Evolutionary conservation across 37 sponge, comb jelly and placozoan genomes (phyloP).

Genomic region (Mnemiopsis leidyi): DNA sequence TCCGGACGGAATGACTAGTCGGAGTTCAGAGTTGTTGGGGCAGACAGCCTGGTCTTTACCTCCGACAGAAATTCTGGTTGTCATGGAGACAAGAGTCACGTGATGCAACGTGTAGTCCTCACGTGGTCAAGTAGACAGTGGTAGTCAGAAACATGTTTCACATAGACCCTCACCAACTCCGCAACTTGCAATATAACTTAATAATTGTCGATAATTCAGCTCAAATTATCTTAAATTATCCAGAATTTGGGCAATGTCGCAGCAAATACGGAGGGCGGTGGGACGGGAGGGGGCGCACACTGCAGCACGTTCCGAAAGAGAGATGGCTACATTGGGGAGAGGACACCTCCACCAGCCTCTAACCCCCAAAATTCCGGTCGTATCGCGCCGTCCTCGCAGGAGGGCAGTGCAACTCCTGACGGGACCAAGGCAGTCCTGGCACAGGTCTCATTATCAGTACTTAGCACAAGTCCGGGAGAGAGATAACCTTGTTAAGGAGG

Average conservation of each 20-base stretch:
- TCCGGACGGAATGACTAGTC: neutral
- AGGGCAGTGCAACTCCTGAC: neutral
- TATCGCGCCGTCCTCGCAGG: neutral
- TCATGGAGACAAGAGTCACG: too few relatives aligned
- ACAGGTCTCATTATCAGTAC: neutral
- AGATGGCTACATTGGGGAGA: neutral
- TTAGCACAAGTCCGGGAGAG: neutral
- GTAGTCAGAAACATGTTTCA: neutral
- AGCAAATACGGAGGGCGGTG: neutral
- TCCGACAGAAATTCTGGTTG: too few relatives aligned
- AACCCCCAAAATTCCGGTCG: neutral
- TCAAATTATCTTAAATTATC: constrained; percentile 16
- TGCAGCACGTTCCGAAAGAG: neutral
- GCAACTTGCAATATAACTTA: neutral
- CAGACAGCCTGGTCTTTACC: neutral
- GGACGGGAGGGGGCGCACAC: neutral
- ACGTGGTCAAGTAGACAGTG: neutral
- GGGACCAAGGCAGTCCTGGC: neutral
- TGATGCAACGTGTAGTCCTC: neutral
- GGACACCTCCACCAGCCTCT: neutral
- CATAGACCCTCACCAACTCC: neutral
- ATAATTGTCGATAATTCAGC: constrained; percentile 2
- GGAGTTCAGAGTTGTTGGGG: neutral
- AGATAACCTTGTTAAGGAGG: neutral
- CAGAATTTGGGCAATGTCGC: neutral